Conservation (phyloP, 2,113 vertebrate species). For the Peromyscus californicus region DNA sequence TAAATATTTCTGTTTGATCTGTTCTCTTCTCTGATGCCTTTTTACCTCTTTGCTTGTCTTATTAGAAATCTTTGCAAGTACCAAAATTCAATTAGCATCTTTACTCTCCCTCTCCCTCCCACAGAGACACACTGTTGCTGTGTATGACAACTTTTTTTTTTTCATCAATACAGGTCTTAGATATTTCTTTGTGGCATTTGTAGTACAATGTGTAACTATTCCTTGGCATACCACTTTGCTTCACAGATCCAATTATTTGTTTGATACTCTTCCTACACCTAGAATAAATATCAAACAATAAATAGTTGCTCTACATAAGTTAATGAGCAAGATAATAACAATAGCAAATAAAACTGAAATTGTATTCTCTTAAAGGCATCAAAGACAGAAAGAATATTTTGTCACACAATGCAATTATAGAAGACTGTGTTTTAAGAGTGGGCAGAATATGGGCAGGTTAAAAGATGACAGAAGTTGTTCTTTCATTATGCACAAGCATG, state of each 20-base stretch:
- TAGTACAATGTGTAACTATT: neutral
- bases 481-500: neutral
- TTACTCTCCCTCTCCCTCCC: neutral
- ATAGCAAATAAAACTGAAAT: neutral
- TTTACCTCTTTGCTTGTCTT: neutral
- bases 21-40: slow-evolving; percentile 20
- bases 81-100: slow-evolving; percentile 5
- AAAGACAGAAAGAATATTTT: neutral
- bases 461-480: neutral
- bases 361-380: neutral
- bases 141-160: neutral
- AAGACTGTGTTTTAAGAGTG: slow-evolving; percentile 10
- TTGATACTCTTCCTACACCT: neutral
- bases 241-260: neutral
- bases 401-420: neutral
- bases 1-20: neutral
- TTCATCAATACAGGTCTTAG: neutral
- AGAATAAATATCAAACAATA: slow-evolving; percentile 29
- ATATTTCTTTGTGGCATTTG: neutral
- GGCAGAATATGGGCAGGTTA: neutral
- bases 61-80: neutral
- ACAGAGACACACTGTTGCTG: neutral
- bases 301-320: neutral
- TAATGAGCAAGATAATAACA: neutral
- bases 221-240: neutral